Evolutionary conservation across 2,888 invertebrate species (phyloP).

Genomic region (Macropis europaea): DNA sequence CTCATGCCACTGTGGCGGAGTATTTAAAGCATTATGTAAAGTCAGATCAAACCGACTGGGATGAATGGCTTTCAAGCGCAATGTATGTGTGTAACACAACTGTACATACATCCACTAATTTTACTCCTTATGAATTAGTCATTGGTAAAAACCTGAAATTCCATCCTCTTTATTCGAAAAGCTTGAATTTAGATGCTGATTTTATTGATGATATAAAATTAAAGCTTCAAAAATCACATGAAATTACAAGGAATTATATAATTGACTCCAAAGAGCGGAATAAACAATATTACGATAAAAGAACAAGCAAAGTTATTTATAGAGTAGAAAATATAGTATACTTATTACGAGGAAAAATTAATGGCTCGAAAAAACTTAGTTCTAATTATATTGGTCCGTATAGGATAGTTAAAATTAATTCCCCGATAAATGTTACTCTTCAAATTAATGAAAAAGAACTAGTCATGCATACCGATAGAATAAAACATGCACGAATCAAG

Average conservation of each 20-base stretch:
- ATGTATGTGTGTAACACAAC: slow-evolving; percentile 45
- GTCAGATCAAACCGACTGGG: background rate
- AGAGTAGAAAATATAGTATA: background rate
- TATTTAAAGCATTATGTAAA: background rate
- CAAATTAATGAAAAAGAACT: background rate
- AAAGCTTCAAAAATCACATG: background rate
- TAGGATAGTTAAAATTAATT: slow-evolving; percentile 46
- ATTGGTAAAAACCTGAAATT: slow-evolving; percentile 1
- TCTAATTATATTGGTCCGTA: slow-evolving; percentile 32
- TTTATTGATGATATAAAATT: background rate
- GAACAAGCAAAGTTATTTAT: background rate
- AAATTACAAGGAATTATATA: background rate
- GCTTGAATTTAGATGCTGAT: background rate
- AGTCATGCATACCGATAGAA: background rate
- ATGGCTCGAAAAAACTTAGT: background rate
- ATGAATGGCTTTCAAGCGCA: background rate
- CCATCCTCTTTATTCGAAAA: background rate
- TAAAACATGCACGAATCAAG: background rate
- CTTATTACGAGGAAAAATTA: background rate
- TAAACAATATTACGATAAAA: slow-evolving; percentile 3
- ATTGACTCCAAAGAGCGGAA: background rate
- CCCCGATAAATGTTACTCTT: slow-evolving; percentile 46
- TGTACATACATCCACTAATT: slow-evolving; percentile 47
- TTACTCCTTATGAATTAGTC: background rate
- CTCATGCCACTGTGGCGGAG: background rate